phyloP scores from a whole-genome alignment of 2,888 invertebrate species.

The Entomobrya multifasciata region DNA sequence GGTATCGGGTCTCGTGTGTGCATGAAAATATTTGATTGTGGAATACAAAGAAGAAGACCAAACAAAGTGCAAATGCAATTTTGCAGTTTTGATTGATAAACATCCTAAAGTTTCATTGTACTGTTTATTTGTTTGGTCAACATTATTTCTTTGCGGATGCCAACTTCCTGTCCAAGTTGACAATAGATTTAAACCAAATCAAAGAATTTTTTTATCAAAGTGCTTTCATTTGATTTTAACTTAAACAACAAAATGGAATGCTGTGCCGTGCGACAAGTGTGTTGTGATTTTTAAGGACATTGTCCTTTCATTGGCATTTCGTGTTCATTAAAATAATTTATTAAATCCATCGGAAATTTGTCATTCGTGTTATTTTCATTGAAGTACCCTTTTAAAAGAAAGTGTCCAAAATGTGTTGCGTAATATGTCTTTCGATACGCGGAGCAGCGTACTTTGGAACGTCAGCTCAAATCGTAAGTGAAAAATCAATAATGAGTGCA shows the following conservation, averaged over 20 bases:
- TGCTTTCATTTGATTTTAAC: background rate
- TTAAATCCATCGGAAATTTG: too few relatives aligned
- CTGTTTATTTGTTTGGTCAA: slow-evolving; percentile 36
- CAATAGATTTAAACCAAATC: background rate
- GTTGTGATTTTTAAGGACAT: too few relatives aligned
- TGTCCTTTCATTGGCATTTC: too few relatives aligned
- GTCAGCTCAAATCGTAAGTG: slow-evolving; percentile 73
- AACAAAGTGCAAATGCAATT: slow-evolving; percentile 5
- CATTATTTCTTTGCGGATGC: slow-evolving; percentile 30
- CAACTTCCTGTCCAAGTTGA: slow-evolving; percentile 36
- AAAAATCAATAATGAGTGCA: background rate
- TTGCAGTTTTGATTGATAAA: background rate
- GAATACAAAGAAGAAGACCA: too few relatives aligned
- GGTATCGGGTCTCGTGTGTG: background rate
- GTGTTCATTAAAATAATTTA: too few relatives aligned
- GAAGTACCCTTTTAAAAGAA: too few relatives aligned
- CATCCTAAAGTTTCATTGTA: slow-evolving; percentile 45
- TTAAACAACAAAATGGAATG: background rate
- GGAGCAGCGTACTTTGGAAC: slow-evolving; percentile 74
- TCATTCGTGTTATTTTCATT: too few relatives aligned
- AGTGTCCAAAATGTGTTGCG: slow-evolving; percentile 63
- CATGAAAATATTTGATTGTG: too few relatives aligned
- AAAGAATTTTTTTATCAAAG: background rate
- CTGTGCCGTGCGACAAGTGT: too few relatives aligned
- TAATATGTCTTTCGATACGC: slow-evolving; percentile 66